Evolutionary conservation across 2,797 vertebrate genomes (phyloP).

Genomic region (Leontocebus nigricollis): DNA sequence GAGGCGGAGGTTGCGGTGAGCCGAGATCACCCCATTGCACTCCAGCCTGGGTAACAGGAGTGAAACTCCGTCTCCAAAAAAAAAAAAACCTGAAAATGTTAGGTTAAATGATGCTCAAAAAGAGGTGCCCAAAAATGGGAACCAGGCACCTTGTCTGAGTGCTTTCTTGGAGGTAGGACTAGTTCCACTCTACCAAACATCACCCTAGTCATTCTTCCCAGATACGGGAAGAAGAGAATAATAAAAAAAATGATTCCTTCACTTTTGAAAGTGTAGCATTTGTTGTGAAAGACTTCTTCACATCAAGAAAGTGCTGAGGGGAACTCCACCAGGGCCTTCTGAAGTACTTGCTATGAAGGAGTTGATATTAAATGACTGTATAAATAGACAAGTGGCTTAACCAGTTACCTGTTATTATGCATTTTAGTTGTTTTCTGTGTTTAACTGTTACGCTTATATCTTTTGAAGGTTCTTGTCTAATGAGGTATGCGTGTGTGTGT

Average conservation of each 20-base stretch:
- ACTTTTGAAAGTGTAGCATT: rapidly evolving
- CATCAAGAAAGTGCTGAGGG: background rate
- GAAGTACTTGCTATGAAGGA: rapidly evolving
- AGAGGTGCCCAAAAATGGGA: background rate
- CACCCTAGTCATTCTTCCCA: too few relatives aligned
- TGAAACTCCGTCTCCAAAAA: too few relatives aligned
- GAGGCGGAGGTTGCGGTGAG: too few relatives aligned
- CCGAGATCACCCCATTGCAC: too few relatives aligned
- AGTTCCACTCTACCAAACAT: rapidly evolving
- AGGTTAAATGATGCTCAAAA: background rate
- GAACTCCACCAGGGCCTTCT: background rate
- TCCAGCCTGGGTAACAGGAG: too few relatives aligned
- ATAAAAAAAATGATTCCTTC: background rate
- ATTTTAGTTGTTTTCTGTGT: background rate
- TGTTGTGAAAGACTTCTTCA: background rate
- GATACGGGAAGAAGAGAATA: background rate
- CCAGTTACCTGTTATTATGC: too few relatives aligned
- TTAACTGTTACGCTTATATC: background rate
- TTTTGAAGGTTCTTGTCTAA: background rate
- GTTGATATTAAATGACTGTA: background rate
- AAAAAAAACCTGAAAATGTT: background rate
- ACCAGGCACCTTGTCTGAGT: rapidly evolving
- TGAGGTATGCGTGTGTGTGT: background rate
- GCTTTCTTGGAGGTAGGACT: background rate
- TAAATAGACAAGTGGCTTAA: background rate